Base-by-base conservation (phyloP, 64 coral and sea anemone genomes). In the Platygyra sinensis region DNA sequence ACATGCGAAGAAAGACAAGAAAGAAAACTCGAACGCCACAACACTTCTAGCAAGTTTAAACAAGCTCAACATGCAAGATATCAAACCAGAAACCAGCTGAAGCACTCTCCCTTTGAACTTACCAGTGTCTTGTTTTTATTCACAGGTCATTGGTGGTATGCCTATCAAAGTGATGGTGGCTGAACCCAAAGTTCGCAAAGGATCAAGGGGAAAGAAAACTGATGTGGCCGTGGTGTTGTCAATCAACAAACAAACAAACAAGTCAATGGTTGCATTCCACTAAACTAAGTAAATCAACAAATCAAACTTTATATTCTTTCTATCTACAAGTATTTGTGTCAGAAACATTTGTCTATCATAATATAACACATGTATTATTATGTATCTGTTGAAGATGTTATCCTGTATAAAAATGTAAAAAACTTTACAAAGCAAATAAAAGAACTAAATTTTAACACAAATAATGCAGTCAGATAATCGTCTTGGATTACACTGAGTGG, bases 91-190 rank as follows among this genome's bases (percentile, higher is more conserved):
- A 46, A 46, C 42, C 54, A 57, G 15, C 0, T 57, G 11, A 57
- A 57, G 11, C 54, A 57, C 11, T 57, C 54, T 13, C 54, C 1
- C 15, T 57, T 57, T n/a, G 6, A 73, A 61, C 18, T 19, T 77
- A 42, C 2, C 4, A 7, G 25, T n/a, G 15, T 31, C 22, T 78
- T 52, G 32, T 93, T 89, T 15, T 76, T 22, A 30, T 10, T 78
- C 54, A 8, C 76, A 94, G 93, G n/a, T 91, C 9, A 61, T 94
- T 74, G 88, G 88, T 65, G 93, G 88, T 28, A 79, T 90, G 75
- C 93, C 93, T 0, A 79, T 94, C 75, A 94, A 94, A 59, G 88
- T 94, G 30, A 94, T 90, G 93, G 46, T 94, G 30, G 93, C 93
- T 15, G 93, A 94, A 63, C 93, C 93, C 11, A 94, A 94, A 89